Conservation (phyloP, 2,113 vertebrate genomes). For the Clarias magur region DNA sequence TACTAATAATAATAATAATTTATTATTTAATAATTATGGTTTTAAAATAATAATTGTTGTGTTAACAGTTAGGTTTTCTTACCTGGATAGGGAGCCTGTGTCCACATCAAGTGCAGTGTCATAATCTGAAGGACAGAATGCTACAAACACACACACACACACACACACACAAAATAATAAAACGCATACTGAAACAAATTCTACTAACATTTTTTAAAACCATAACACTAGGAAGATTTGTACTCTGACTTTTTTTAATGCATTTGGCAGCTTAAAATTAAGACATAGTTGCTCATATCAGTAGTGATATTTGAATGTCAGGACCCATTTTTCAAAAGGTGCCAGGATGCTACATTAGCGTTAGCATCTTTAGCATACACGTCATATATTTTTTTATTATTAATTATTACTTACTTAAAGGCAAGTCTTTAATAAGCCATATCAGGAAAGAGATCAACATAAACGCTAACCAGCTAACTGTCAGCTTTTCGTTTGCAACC, state of each 20-base stretch:
- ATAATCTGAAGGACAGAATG: constrained; percentile 83
- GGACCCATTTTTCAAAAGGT: neutral
- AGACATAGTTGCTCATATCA: neutral
- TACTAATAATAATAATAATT: no score
- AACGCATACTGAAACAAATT: neutral
- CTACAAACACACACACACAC: constrained; percentile 57
- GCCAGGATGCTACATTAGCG: neutral
- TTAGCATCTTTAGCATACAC: neutral
- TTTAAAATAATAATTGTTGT: neutral
- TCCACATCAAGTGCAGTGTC: constrained; percentile 82
- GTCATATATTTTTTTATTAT: no score
- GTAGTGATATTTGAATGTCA: neutral
- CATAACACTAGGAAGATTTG: neutral
- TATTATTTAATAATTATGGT: neutral
- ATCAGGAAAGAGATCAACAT: neutral
- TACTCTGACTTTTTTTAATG: neutral
- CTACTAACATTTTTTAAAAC: no score
- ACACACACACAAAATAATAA: neutral
- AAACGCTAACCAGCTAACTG: neutral
- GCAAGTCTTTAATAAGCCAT: neutral
- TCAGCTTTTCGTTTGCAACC: neutral
- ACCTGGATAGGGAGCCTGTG: constrained; percentile 75
- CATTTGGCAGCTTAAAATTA: neutral
- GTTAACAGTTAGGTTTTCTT: neutral
- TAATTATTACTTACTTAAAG: neutral